Percentiles rank a stretch among this genome's conserved stretches.
Evolutionary conservation across 2,888 invertebrate species (phyloP).

Genomic region (Oligia latruncula): DNA sequence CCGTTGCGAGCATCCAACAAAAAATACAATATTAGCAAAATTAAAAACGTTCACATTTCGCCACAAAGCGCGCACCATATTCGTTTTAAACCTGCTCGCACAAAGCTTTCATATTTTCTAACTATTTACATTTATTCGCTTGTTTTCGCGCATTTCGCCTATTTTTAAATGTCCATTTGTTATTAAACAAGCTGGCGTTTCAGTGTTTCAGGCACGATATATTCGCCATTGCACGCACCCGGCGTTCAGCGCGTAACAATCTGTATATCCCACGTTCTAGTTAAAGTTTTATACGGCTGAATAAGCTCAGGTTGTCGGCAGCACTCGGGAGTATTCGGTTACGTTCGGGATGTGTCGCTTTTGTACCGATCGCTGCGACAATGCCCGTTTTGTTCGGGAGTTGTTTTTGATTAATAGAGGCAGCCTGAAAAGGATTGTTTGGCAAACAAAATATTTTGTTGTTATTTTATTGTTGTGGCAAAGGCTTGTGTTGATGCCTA

Average conservation of each 20-base stretch:
- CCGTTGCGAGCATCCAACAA: conserved; percentile 39
- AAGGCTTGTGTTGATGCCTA: conserved; percentile 26
- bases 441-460: conserved; percentile 58
- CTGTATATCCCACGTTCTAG: conserved; percentile 49
- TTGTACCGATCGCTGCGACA: conserved; percentile 57
- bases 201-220: conserved; percentile 52
- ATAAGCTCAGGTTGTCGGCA: conserved; percentile 52
- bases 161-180: conserved; percentile 68
- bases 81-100: conserved; percentile 33
- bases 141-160: conserved; percentile 55
- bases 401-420: conserved; percentile 63
- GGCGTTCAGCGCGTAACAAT: conserved; percentile 60
- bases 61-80: conserved; percentile 51
- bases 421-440: conserved; percentile 60
- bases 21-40: conserved; percentile 53
- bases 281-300: conserved; percentile 64
- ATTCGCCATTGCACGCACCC: conserved; percentile 63
- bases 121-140: conserved; percentile 65
- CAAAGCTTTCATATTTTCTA: conserved; percentile 59
- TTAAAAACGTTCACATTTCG: conserved; percentile 53
- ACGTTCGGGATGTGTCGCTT: conserved; percentile 53
- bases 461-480: conserved; percentile 52
- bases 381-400: conserved; percentile 59
- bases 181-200: conserved; percentile 56
- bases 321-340: conserved; percentile 41